Evolutionary conservation across 2,888 invertebrate species (phyloP).

Genomic region (Sesia bembeciformis): DNA sequence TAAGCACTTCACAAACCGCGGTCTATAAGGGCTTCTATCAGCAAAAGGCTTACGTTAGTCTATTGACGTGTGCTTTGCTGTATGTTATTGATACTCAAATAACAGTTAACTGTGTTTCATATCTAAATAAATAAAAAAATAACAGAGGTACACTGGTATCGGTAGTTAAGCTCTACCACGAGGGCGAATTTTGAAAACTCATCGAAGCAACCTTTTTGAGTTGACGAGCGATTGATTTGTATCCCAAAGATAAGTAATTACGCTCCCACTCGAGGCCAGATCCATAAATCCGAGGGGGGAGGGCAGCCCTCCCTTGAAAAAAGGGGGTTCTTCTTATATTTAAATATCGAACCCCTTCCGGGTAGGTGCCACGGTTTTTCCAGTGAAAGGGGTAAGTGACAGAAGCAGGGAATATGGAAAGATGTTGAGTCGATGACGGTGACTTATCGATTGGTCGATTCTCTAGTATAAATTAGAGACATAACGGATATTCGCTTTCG

Average conservation of each 20-base stretch:
- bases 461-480: too few species aligned
- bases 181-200: constrained; percentile 4
- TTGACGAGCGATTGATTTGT: constrained; percentile 61
- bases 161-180: too few species aligned
- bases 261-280: constrained; percentile 61
- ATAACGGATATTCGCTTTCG: too few species aligned
- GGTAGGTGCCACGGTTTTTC: constrained; percentile 75
- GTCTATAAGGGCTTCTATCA: too few species aligned
- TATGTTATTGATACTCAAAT: too few species aligned
- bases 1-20: too few species aligned
- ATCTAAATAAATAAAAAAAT: too few species aligned
- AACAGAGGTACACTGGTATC: too few species aligned
- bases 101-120: too few species aligned
- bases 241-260: constrained; percentile 73
- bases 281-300: constrained; percentile 63
- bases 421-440: constrained; percentile 20
- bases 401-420: constrained; percentile 50
- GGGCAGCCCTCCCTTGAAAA: constrained; percentile 57
- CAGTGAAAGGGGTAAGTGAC: constrained; percentile 75
- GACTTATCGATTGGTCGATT: too few species aligned
- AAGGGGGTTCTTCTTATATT: constrained; percentile 74
- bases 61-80: too few species aligned
- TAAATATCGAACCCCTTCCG: constrained; percentile 75
- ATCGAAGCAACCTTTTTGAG: constrained; percentile 7
- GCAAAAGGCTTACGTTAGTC: too few species aligned